phyloP scores from a whole-genome alignment of 1,140 invertebrate species.

The Mercenaria mercenaria region DNA sequence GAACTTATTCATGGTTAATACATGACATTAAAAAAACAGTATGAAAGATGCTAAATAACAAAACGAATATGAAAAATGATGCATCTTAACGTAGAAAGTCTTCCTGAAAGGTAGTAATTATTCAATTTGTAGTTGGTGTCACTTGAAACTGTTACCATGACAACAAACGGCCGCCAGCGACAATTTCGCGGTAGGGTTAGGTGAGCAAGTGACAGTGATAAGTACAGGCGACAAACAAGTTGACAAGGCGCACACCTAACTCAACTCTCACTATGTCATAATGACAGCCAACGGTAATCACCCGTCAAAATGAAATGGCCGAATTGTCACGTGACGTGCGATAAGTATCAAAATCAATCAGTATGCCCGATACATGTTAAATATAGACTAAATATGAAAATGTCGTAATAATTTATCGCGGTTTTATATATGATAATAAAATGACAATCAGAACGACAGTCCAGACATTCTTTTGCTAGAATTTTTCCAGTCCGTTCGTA shows the following conservation, averaged over 20 bases:
- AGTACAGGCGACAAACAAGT: constrained; percentile 38
- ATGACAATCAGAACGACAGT: no score
- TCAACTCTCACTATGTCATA: constrained; percentile 6
- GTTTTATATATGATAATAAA: no score
- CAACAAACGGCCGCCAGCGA: constrained; percentile 51
- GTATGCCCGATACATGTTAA: background rate
- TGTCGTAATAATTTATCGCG: no score
- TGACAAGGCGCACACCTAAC: constrained; percentile 43
- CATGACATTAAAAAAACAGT: no score
- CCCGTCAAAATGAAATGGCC: constrained; percentile 37
- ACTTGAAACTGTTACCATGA: constrained; percentile 58
- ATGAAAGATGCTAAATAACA: no score
- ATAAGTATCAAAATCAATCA: constrained; percentile 33
- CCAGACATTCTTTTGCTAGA: no score
- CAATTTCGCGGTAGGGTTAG: constrained; percentile 50
- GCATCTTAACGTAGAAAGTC: background rate
- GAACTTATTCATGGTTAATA: no score
- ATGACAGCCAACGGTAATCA: constrained; percentile 58
- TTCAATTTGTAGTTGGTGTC: constrained; percentile 65
- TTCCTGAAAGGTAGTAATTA: constrained; percentile 61
- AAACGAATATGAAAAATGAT: constrained; percentile 4
- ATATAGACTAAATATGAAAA: no score
- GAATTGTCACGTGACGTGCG: constrained; percentile 45
- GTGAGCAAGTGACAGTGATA: constrained; percentile 49
- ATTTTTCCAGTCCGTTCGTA: no score